Percentiles rank a stretch among this genome's conserved stretches.
Evolutionary conservation across 1,140 invertebrate genomes (phyloP).

Genomic region (Brachionus rotundiformis): DNA sequence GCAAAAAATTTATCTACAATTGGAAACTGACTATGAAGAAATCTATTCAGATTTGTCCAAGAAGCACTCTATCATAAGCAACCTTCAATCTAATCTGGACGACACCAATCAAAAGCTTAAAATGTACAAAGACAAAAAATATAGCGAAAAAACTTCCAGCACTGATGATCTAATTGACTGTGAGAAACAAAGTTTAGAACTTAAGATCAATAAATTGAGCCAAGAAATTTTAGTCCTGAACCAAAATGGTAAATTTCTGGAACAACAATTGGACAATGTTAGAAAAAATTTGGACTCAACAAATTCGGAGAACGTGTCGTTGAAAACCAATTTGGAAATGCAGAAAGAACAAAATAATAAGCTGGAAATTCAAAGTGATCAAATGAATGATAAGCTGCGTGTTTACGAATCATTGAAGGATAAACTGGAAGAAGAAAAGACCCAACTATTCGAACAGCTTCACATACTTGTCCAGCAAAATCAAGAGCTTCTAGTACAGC

Average conservation of each 20-base stretch:
- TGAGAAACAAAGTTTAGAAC: not conserved
- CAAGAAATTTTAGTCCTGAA: not conserved
- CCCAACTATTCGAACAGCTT: slow-evolving; percentile 44
- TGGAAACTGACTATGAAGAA: slow-evolving; percentile 29
- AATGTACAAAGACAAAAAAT: not conserved
- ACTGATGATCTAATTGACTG: not conserved
- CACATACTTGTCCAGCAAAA: slow-evolving; percentile 37
- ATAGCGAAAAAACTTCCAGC: not conserved
- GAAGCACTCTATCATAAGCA: not conserved
- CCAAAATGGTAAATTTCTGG: not conserved
- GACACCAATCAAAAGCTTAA: not conserved
- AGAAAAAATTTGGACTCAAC: not conserved
- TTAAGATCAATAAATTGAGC: not conserved
- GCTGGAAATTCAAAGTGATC: not conserved
- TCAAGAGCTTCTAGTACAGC: slow-evolving; percentile 37
- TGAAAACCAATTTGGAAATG: not conserved
- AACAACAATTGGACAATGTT: not conserved
- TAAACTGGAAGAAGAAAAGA: slow-evolving; percentile 46
- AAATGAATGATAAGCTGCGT: not conserved
- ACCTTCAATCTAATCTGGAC: not conserved
- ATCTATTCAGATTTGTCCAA: slow-evolving; percentile 3
- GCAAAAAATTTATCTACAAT: slow-evolving; percentile 26
- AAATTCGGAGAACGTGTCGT: not conserved
- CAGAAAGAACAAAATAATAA: not conserved
- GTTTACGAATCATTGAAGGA: slow-evolving; percentile 32